Evolutionary conservation across 2,797 vertebrate species (phyloP).

Genomic region (Thripadectes ignobilis): DNA sequence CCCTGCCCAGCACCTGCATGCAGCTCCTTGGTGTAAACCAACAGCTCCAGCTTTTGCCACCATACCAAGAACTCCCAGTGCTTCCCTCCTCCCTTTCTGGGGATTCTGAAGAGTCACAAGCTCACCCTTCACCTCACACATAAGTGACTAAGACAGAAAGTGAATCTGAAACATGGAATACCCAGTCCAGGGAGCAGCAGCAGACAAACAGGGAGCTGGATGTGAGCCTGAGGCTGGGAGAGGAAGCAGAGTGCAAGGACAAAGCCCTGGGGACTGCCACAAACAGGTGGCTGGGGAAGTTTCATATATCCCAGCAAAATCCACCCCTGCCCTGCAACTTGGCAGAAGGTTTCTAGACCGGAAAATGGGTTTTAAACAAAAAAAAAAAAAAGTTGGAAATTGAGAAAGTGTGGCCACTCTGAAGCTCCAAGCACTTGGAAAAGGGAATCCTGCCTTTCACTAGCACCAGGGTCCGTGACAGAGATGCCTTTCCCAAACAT

Average conservation of each 20-base stretch:
- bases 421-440: not conserved
- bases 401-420: fast-evolving
- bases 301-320: not conserved
- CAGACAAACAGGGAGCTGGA: not conserved
- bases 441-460: not conserved
- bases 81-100: not conserved
- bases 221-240: not conserved
- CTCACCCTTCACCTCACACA: not conserved
- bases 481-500: not conserved
- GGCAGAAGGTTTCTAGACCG: not conserved
- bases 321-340: not conserved
- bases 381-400: not conserved
- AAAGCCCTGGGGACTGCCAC: not conserved
- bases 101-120: not conserved
- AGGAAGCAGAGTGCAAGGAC: conserved; percentile 3
- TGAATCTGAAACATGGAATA: not conserved
- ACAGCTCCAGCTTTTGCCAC: not conserved
- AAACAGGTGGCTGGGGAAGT: conserved; percentile 20
- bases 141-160: not conserved
- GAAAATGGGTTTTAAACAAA: not conserved
- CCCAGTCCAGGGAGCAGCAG: not conserved
- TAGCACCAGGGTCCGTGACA: not conserved
- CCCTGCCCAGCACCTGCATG: not conserved
- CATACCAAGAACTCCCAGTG: not conserved
- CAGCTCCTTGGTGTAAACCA: fast-evolving